Evolutionary conservation across 2,797 vertebrate genomes (phyloP).

Genomic region (Oceanodroma leucorhoa): DNA sequence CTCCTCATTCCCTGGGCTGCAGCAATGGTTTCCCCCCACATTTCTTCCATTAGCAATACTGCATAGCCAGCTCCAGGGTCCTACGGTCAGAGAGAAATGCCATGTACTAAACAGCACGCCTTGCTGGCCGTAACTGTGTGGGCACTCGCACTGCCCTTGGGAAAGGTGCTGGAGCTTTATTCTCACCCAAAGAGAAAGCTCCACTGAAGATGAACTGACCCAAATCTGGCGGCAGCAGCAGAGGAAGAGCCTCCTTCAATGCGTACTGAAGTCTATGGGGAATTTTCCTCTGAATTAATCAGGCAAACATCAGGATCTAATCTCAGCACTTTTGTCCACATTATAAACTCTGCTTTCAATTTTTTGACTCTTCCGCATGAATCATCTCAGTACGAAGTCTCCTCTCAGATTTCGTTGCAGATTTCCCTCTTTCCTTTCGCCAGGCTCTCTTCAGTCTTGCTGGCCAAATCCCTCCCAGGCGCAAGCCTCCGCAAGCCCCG

Average conservation of each 20-base stretch:
- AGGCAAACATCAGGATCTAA: not conserved
- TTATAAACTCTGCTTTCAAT: not conserved
- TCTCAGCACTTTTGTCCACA: not conserved
- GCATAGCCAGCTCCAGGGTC: not conserved
- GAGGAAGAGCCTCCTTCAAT: not conserved
- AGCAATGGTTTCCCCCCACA: not conserved
- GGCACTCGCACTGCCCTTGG: fast-evolving
- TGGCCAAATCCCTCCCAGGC: not conserved
- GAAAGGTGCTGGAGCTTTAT: not conserved
- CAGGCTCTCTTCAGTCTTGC: too few species aligned
- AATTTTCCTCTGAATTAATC: not conserved
- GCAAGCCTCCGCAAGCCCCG: not conserved
- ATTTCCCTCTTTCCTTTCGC: not conserved
- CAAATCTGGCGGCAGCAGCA: not conserved
- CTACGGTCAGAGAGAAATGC: fast-evolving
- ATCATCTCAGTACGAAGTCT: too few species aligned
- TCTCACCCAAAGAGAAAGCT: not conserved
- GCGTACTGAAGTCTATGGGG: fast-evolving
- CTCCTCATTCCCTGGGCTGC: not conserved
- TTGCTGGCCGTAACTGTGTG: too few species aligned
- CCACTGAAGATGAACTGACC: not conserved
- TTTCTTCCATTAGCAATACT: not conserved
- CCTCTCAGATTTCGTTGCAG: not conserved
- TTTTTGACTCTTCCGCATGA: not conserved
- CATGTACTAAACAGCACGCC: fast-evolving